Conservation (phyloP, 2,888 invertebrate species). For the Eulithis prunata region DNA sequence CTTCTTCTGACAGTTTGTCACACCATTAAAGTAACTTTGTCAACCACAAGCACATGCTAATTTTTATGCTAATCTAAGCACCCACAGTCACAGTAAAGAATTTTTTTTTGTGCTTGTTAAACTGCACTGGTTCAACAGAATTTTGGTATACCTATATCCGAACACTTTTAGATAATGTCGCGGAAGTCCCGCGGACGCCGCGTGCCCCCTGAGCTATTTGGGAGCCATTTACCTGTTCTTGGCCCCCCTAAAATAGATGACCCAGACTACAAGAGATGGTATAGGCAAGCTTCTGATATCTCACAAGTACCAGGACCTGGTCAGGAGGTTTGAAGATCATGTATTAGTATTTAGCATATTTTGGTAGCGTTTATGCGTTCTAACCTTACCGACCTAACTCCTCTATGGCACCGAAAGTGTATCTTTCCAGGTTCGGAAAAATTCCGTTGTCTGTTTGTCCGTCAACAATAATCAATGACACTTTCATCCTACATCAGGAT, state of each 20-base stretch:
- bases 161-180: constrained; percentile 10
- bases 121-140: background rate
- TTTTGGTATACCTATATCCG: background rate
- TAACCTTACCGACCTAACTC: no score
- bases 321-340: constrained; percentile 11
- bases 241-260: constrained; percentile 22
- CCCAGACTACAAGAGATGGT: constrained; percentile 22
- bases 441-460: no score
- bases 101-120: background rate
- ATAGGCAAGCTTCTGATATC: constrained; percentile 29
- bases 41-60: no score
- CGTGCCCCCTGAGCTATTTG: constrained; percentile 17
- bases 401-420: no score
- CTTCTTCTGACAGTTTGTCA: no score
- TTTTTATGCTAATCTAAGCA: no score
- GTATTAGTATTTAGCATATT: background rate
- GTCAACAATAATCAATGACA: no score
- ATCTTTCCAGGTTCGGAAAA: no score
- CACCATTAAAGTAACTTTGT: no score
- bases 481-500: constrained; percentile 6
- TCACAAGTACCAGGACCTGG: constrained; percentile 22
- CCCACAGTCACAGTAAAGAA: no score
- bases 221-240: constrained; percentile 23
- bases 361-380: no score
- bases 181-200: constrained; percentile 1